Base-by-base conservation (phyloP, 1,140 invertebrate species). In the Euglossa dilemma region DNA sequence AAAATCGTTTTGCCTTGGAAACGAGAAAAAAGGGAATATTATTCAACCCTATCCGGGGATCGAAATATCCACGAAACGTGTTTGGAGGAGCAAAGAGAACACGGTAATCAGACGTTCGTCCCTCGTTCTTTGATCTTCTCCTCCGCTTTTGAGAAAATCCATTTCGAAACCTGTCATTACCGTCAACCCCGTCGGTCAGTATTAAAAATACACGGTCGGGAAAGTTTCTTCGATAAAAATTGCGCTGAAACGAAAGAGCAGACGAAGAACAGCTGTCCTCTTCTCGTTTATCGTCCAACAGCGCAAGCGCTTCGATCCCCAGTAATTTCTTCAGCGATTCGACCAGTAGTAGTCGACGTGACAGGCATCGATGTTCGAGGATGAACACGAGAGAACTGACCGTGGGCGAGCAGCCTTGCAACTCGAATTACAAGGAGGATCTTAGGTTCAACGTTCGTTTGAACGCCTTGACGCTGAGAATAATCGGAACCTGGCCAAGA, bases 401-500 rank as follows among this genome's bases (percentile, higher is more conserved):
- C 1, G 25, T 18, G 23, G 7, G 6, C 4, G 5, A 77, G 2
- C 63, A 0, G 7, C 4, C 2, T 7, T 25, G 18, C 8, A 86
- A 78, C 9, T 12, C 36, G 1, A 36, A 45, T 28, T 86, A 73
- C 36, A 43, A 72, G 3, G 16, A 56, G 1, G 59, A 85, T 66
- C 2, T 76, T 8, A 56, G 20, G 8, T 9, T 47, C 23, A 85
- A 59, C 16, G 11, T 87, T 6, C 64, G 63, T 2, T 16, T 85
- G 14, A 85, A 79, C 28, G 2, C 57, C 6, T 75, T 74, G 70
- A 47, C 69, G 20, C n/a, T 78, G 43, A 82, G 61, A 18, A 25
- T 52, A 0, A 78, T 87, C 7, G 85, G 83, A 20, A 61, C 73
- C 4, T 87, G 85, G 85, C 85, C 86, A 11, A 72, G 20, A 11